Base-by-base conservation (phyloP, 2,113 vertebrate genomes). In the Pituophis catenifer region DNA sequence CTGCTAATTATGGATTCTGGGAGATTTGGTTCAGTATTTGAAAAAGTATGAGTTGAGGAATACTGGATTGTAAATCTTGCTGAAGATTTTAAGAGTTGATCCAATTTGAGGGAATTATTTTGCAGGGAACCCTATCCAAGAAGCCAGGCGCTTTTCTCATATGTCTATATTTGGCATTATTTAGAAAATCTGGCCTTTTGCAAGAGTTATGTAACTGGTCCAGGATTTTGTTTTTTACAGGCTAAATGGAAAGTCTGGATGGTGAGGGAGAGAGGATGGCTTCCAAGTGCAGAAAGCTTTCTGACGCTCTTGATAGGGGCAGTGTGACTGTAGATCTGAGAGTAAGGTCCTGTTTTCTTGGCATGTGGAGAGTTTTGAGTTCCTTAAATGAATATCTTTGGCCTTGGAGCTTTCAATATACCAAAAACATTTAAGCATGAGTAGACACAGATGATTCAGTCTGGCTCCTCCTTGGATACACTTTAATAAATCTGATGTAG, bases 241-340 rank as follows among this genome's bases (percentile, higher is more conserved):
- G 85, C 29, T 89, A 89, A 89, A 58, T 38, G 50, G 59, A 52
- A 53, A 88, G 88, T 50, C 10, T 11, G 17, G 17, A 15, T 6
- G 2, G 0, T 48, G 2, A 7, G 6, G 85, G 87, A 62, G 2
- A 3, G 50, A 26, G 85, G 52, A 48, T 44, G 50, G 70, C 44
- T 0, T 0, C 19, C 29, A 0, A 1, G 9, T 19, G 52, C n/a
- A 9, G 91, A 26, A 23, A 17, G 52, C 62, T 0, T 48, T 93
- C 53, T 0, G 33, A 2, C 0, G 0, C 11, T 1, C 26, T 26
- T n/a, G 21, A 38, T 38, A 33, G 55, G 89, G 2, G 23, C 12
- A 38, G 59, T 10, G 24, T 53, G 50, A 21, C 19, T 50, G n/a
- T n/a, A n/a, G n/a, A n/a, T 62, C 54, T 21, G 33, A 65, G 24